Percentiles rank a stretch among this genome's conserved stretches.
Evolutionary conservation across 2,113 vertebrate species (phyloP).

Genomic region (Tachysurus vachellii): DNA sequence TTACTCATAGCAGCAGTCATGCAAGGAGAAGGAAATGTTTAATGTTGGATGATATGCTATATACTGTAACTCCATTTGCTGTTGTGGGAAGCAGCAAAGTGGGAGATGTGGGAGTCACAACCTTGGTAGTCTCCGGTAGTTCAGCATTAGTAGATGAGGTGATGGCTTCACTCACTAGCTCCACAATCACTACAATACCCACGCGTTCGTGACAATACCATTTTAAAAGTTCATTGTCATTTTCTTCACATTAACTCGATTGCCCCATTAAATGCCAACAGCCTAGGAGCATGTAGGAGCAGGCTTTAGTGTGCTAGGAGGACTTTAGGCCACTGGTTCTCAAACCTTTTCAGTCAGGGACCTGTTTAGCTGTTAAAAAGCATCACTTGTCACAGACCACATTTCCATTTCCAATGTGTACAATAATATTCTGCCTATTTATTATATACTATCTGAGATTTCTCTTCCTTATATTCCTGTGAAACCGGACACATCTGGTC

Average conservation of each 20-base stretch:
- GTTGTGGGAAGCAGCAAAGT: neutral
- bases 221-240: conserved; percentile 18
- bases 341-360: neutral
- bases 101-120: neutral
- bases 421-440: neutral
- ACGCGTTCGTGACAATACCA: neutral
- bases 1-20: neutral
- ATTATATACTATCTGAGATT: neutral
- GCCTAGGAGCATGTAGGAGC: neutral
- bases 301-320: neutral
- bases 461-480: neutral
- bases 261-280: neutral
- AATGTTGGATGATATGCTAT: neutral
- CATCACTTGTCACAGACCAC: neutral
- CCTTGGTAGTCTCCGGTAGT: neutral
- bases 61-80: conserved; percentile 1
- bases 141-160: neutral
- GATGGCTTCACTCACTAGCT: neutral
- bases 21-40: neutral
- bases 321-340: neutral
- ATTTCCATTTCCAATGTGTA: neutral
- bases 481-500: neutral
- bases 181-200: neutral
- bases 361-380: neutral
- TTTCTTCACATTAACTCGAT: neutral